A percentile compares a stretch with the other conserved stretches of the same genome.
Evolutionary conservation across 2,113 vertebrate species (phyloP).

Genomic region (Nothocercus nigrocapillus): DNA sequence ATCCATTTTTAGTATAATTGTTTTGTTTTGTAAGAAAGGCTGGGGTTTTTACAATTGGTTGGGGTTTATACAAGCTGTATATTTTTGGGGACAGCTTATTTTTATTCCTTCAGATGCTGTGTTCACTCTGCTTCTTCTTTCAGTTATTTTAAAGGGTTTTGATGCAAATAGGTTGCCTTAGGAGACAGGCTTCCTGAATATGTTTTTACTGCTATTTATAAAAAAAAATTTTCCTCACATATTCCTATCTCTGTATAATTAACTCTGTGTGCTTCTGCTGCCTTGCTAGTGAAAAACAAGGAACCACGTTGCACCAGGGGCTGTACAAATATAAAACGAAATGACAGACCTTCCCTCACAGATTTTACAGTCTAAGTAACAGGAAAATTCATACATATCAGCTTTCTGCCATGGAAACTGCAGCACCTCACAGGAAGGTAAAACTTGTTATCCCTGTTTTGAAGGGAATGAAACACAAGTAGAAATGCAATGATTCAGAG

Average conservation of each 20-base stretch:
- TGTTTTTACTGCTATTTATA: not conserved
- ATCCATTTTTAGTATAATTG: not conserved
- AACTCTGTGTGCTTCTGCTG: not conserved
- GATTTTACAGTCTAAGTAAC: not conserved
- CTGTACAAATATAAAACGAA: not conserved
- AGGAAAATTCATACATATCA: not conserved
- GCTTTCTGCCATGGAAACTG: not conserved
- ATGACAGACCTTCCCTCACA: not conserved
- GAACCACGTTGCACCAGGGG: not conserved
- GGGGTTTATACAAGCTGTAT: not conserved
- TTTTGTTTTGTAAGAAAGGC: not conserved
- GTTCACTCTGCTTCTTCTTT: slow-evolving; percentile 17
- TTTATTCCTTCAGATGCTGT: slow-evolving; percentile 11
- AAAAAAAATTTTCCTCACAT: not conserved
- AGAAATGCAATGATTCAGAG: not conserved
- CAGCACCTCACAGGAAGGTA: not conserved
- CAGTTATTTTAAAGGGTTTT: not conserved
- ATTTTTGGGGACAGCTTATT: not conserved
- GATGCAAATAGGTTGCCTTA: slow-evolving; percentile 4
- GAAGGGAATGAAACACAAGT: not conserved
- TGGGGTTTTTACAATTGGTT: not conserved
- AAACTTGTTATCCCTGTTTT: rapidly evolving
- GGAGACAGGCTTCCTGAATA: not conserved
- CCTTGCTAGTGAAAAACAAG: not conserved
- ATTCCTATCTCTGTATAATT: not conserved